Conservation (phyloP, 2,888 invertebrate genomes). For the Tricholauxania praeusta region DNA sequence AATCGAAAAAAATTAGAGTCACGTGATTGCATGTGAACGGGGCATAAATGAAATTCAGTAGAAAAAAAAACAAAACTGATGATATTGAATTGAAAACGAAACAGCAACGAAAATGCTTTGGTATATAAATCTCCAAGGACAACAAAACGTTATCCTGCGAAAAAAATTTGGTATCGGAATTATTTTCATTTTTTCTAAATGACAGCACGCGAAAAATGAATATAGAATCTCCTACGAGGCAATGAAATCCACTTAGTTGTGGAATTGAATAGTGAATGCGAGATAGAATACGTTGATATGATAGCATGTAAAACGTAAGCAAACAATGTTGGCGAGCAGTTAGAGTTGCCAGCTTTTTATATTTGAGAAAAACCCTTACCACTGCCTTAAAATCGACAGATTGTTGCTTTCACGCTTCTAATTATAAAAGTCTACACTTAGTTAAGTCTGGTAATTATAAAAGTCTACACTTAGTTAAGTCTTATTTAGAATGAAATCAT, state of each 20-base stretch:
- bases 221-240: background rate
- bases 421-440: too few species aligned
- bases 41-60: background rate
- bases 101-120: background rate
- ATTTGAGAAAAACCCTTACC: too few species aligned
- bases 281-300: too few species aligned
- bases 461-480: too few species aligned
- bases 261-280: conserved; percentile 4
- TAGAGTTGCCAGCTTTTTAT: too few species aligned
- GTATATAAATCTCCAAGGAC: background rate
- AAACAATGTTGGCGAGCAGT: too few species aligned
- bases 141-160: conserved; percentile 4
- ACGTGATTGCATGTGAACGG: background rate
- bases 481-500: too few species aligned
- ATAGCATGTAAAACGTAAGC: too few species aligned
- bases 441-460: too few species aligned
- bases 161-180: background rate
- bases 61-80: background rate
- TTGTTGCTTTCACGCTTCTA: too few species aligned
- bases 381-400: too few species aligned
- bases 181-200: background rate
- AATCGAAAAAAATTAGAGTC: conserved; percentile 4
- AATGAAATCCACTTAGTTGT: conserved; percentile 1
- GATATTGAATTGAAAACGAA: background rate
- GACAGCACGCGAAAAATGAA: background rate